Base-by-base conservation (phyloP, 2,113 vertebrate species). In the Cavia porcellus region DNA sequence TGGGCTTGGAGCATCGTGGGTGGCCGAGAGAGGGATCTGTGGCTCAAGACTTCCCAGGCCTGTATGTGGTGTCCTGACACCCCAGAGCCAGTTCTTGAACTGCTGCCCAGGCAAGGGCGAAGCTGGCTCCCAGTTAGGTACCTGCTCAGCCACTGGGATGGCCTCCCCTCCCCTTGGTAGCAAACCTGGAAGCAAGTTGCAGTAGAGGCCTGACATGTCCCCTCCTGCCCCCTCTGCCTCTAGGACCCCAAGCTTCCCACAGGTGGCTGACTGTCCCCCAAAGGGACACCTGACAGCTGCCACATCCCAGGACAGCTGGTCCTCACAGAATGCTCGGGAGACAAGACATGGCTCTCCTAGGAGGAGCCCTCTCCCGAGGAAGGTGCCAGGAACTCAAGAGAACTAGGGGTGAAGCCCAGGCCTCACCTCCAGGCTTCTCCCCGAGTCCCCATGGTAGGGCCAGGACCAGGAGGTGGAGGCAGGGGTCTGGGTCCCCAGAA, bases 1-100 rank as follows among this genome's bases (percentile, higher is more conserved):
- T 24, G 42, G 59, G 38, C 52, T 64, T 62, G 6, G 82, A 22
- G 7, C 11, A 25, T 24, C 52, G 6, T 20, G 1, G 0, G 17
- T 1, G 7, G 38, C 28, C 8, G 22, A 30, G 4, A 55, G 55
- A 25, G 1, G 17, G 0, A 5, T 61, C 2, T 35, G 19, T 0
- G 5, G 77, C 38, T 5, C 13, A 25, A 59, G 52, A 10, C 45
- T 5, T 14, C 24, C 64, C 7, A 4, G 74, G 57, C 82, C 79
- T 19, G 32, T 3, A 59, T 30, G 5, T 7, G n/a, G 24, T 0
- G 13, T 28, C 50, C 1, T 14, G 1, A 38, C 38, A 24, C 47
- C 17, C 35, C 6, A 50, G n/a, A 6, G 13, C 1, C 72, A 3
- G 7, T 50, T 47, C 47, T 7, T 12, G 9, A 24, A 10, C n/a